These are phyloP conservation scores for Egretta garzetta DNA, from an alignment of 2,113 vertebrate genomes.

Conservation along the genomic window DNA sequence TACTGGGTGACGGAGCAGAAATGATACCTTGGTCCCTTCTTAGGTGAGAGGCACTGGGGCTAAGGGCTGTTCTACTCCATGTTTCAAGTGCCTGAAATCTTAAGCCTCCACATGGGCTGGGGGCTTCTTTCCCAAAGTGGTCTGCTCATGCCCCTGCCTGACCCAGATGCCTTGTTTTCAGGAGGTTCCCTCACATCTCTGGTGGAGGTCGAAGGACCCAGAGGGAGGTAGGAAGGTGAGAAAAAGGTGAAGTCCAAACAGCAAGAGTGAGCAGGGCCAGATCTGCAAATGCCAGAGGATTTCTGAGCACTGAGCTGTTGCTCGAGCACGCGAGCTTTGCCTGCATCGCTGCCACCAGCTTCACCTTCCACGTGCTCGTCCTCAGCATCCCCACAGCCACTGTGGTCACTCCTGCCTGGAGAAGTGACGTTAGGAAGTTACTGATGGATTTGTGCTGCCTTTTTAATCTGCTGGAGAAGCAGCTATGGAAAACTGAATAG, in stretches of 20 bases:
- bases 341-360: background rate
- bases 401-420: background rate
- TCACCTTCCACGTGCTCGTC: background rate
- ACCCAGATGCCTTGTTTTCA: accelerated
- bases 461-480: background rate
- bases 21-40: background rate
- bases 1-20: background rate
- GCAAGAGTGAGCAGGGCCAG: background rate
- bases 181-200: background rate
- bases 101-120: background rate
- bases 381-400: background rate
- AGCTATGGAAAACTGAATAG: background rate
- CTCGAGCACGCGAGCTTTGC: accelerated
- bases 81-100: background rate
- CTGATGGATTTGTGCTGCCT: too few species aligned
- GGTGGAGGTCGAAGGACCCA: background rate
- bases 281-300: background rate
- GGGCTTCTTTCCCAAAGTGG: background rate
- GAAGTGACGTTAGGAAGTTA: accelerated
- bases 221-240: background rate
- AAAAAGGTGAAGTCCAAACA: background rate
- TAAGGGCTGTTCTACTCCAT: background rate
- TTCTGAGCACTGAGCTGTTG: background rate
- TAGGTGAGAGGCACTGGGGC: background rate
- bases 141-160: background rate